Base-by-base conservation (phyloP, 2,113 vertebrate species). In the Pagrus major region DNA sequence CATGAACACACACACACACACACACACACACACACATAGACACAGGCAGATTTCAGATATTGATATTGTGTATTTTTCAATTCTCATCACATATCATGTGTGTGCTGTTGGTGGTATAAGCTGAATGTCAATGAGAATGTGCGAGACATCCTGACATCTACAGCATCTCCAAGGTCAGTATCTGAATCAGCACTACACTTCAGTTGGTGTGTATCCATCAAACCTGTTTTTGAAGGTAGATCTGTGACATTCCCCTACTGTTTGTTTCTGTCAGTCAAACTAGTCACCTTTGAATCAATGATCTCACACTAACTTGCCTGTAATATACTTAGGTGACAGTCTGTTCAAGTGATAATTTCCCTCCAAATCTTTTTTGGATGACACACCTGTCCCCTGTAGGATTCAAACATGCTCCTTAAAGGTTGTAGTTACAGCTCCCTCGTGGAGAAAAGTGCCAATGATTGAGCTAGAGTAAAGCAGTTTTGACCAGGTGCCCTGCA, bases 51-150 rank as follows among this genome's bases (percentile, higher is more conserved):
- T 88, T 90, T 89, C 77, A 90, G 85, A 79, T 92, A 91, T 91
- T 85, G 91, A 91, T 92, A 88, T 87, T 76, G 74, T 80, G 81
- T 63, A 42, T 79, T 89, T 85, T 73, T 60, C 65, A 47, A 93
- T 91, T 93, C 90, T 86, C 88, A 84, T 92, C 93, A 90, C 90
- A 93, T 84, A 90, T 90, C 82, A 86, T 69, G 76, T 84, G 84
- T 87, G 88, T 96, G 95, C 95, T 95, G 96, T 94, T 95, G 95
- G 96, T 49, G 72, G 39, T 87, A 72, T 80, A 77, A 59, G 84
- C 69, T 79, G 83, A 91, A 93, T 93, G 86, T 75, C 86, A 88
- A 93, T 93, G 89, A 90, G 86, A 83, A 58, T 58, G 58, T 68
- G 81, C 14, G 70, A 90, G 82, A 85, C 86, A 75, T 81, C 69